Conservation (phyloP, 2,888 invertebrate species). For the Villa cingulata region DNA sequence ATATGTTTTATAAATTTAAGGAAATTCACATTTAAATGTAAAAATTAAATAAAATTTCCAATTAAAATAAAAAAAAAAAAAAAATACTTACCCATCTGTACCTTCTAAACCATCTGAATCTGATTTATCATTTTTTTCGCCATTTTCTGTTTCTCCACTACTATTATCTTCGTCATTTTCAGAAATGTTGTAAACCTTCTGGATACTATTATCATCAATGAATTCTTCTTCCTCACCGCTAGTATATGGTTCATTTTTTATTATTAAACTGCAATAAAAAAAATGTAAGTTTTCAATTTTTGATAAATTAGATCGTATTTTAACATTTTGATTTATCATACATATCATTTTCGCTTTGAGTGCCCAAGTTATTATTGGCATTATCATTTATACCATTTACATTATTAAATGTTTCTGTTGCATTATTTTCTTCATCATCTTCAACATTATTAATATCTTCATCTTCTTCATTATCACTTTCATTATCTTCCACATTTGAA, state of each 20-base stretch:
- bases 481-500: too few relatives aligned
- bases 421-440: background rate
- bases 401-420: too few relatives aligned
- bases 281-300: too few relatives aligned
- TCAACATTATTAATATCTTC: background rate
- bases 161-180: background rate
- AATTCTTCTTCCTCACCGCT: background rate
- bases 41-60: too few relatives aligned
- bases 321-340: too few relatives aligned
- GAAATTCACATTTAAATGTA: too few relatives aligned
- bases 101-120: background rate
- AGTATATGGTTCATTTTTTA: conserved; percentile 1
- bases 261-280: background rate
- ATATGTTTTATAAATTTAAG: background rate
- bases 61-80: too few relatives aligned
- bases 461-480: background rate
- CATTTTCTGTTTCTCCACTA: too few relatives aligned
- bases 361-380: background rate
- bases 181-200: too few relatives aligned
- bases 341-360: background rate
- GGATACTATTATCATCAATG: background rate
- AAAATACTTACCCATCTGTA: too few relatives aligned
- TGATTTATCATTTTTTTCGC: background rate
- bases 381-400: background rate
- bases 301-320: too few relatives aligned